Base-by-base conservation (phyloP, 2,888 invertebrate genomes). In the Glaucopsyche alexis region DNA sequence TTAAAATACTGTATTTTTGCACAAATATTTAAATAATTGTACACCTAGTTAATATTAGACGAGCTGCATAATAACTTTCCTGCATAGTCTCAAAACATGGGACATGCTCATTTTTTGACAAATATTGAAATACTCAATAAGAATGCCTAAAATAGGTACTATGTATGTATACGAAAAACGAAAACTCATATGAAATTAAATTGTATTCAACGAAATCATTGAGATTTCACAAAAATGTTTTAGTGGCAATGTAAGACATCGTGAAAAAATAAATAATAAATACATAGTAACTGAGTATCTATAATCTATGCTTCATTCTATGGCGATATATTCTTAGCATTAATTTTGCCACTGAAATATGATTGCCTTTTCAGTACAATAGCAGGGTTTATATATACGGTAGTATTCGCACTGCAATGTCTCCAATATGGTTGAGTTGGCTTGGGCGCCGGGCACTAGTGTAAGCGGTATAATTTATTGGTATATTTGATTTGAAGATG, bases 401-500 rank as follows among this genome's bases (percentile, higher is more conserved):
- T 49, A 8, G 40, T 65, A n/a, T n/a, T 65, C 65, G 40, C 29
- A 29, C 65, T 40, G 7, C 13, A n/a, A 49, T 14, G 29, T 42
- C 69, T 29, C 69, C n/a, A 13, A 19, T 13, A 7, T 47, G 14
- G 14, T 16, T 29, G 38, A 19, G 8, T 69, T 14, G 45, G 49
- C 70, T 50, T 50, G 16, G 40, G 42, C 50, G 29, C 29, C 2
- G 29, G 16, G 19, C 52, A 42, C 19, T 66, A 72, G 50, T 67
- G 67, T 74, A 74, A 74, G 71, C 50, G 65, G n/a, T 77, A 72
- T 85, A 79, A 86, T 84, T 85, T 85, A 86, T 86, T 86, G 84
- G 84, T 85, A 80, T 84, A 85, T 80, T 80, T 84, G 84, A 85
- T 80, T 80, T 84, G 84, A 83, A 84, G 85, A 85, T 84, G 84